phyloP scores from a whole-genome alignment of 1,140 invertebrate genomes.

The Nixonia krombeini region DNA sequence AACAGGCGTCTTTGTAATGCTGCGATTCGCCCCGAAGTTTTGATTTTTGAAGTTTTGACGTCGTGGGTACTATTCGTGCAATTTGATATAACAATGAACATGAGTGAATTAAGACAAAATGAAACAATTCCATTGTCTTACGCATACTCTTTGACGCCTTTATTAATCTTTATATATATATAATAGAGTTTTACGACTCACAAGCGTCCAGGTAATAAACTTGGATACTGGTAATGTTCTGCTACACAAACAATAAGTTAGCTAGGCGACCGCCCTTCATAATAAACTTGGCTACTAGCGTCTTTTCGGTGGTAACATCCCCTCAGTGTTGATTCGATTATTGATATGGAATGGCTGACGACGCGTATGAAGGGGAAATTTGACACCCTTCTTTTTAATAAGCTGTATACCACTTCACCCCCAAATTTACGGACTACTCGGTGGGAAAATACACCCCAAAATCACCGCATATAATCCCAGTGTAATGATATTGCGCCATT shows the following conservation, averaged over 20 bases:
- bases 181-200: slow-evolving; percentile 29
- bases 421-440: slow-evolving; percentile 12
- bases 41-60: no score
- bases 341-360: slow-evolving; percentile 43
- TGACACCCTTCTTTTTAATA: slow-evolving; percentile 52
- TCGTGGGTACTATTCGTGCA: no score
- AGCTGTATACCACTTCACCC: slow-evolving; percentile 37
- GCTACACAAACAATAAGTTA: slow-evolving; percentile 46
- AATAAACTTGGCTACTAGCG: slow-evolving; percentile 26
- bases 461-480: slow-evolving; percentile 49
- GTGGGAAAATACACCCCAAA: slow-evolving; percentile 44
- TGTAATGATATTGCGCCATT: slow-evolving; percentile 53
- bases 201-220: slow-evolving; percentile 46
- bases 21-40: no score
- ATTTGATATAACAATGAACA: no score
- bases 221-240: slow-evolving; percentile 41
- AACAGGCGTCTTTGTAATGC: no score
- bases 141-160: slow-evolving; percentile 21
- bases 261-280: slow-evolving; percentile 32
- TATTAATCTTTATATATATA: slow-evolving; percentile 48
- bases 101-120: no score
- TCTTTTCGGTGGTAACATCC: slow-evolving; percentile 10
- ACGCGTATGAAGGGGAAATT: slow-evolving; percentile 36
- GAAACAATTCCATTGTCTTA: no score
- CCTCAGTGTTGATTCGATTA: slow-evolving; percentile 39